A percentile compares a stretch with the other conserved stretches of the same genome.
These are phyloP conservation scores for Notodromas monacha DNA, from an alignment of 2,888 invertebrate genomes.

Conservation along the genomic window DNA sequence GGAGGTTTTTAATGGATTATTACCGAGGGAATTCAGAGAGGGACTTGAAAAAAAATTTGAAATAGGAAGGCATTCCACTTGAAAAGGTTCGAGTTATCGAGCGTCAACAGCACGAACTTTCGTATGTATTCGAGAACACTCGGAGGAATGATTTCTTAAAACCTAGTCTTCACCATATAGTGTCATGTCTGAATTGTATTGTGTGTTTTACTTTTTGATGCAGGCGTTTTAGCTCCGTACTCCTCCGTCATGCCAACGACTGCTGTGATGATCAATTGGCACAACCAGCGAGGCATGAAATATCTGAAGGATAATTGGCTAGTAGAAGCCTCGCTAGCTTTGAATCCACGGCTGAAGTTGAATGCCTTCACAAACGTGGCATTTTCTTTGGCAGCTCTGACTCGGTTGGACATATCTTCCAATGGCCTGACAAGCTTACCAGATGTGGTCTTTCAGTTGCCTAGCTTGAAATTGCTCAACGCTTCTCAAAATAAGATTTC, in stretches of 20 bases:
- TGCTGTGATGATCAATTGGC: conserved; percentile 62
- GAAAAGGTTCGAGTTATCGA: too few relatives aligned
- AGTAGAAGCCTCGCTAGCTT: conserved; percentile 40
- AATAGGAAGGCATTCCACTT: too few relatives aligned
- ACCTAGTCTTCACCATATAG: too few relatives aligned
- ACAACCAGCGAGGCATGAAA: conserved; percentile 37
- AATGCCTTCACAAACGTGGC: conserved; percentile 29
- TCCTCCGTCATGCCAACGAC: conserved; percentile 45
- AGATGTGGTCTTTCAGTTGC: conserved; percentile 41
- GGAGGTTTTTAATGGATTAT: too few relatives aligned
- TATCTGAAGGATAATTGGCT: conserved; percentile 42
- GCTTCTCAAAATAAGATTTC: conserved; percentile 62
- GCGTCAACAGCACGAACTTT: background rate
- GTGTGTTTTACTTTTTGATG: too few relatives aligned
- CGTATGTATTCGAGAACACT: background rate
- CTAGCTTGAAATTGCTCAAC: conserved; percentile 45
- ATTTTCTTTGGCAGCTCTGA: conserved; percentile 56
- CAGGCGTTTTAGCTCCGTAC: too few relatives aligned
- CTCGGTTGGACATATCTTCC: conserved; percentile 63
- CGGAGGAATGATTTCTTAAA: background rate
- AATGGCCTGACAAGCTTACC: conserved; percentile 53
- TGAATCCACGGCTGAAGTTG: conserved; percentile 45
- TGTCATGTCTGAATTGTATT: too few relatives aligned
- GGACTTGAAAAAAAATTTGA: too few relatives aligned
- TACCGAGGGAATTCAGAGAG: too few relatives aligned